Percentiles rank a stretch among this genome's conserved stretches.
phyloP scores from a whole-genome alignment of 2,797 vertebrate genomes.

The Anableps anableps region DNA sequence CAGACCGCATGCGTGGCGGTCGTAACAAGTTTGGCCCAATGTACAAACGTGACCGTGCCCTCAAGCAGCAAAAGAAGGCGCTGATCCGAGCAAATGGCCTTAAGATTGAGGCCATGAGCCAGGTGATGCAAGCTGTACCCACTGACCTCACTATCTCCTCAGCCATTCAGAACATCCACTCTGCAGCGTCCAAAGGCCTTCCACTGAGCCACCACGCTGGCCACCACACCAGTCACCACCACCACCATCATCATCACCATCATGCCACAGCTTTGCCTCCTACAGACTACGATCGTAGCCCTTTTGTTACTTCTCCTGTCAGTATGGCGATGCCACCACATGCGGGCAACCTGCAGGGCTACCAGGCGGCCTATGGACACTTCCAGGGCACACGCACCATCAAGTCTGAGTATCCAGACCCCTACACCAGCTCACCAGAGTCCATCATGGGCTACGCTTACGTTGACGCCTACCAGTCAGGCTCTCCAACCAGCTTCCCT shows the following conservation, averaged over 20 bases:
- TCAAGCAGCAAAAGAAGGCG: conserved; percentile 99
- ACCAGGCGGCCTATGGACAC: conserved; percentile 92
- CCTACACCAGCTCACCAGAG: conserved; percentile 96
- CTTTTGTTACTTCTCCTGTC: conserved; percentile 96
- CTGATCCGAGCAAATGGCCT: conserved; percentile 98
- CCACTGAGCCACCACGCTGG: conserved; percentile 89
- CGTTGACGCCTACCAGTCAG: conserved; percentile 90
- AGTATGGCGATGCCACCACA: conserved; percentile 98
- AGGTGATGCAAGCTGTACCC: conserved; percentile 97
- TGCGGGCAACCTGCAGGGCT: conserved; percentile 91
- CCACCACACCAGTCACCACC: conserved; percentile 86
- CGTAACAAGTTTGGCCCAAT: conserved; percentile 99
- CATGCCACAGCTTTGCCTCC: conserved; percentile 93
- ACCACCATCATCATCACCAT: conserved; percentile 82
- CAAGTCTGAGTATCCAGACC: conserved; percentile 98
- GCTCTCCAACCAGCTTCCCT: conserved; percentile 93
- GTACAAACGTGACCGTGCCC: conserved; percentile 97
- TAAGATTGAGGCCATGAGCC: conserved; percentile 97
- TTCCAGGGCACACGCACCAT: conserved; percentile 94
- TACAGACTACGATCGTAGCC: conserved; percentile 96
- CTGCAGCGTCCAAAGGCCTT: conserved; percentile 93
- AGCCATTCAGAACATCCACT: conserved; percentile 97
- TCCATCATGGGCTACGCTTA: conserved; percentile 97
- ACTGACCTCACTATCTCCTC: conserved; percentile 96
- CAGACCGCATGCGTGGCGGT: conserved; percentile 97